phyloP scores from a whole-genome alignment of 1,140 invertebrate species.

The Tetraneura akinire region DNA sequence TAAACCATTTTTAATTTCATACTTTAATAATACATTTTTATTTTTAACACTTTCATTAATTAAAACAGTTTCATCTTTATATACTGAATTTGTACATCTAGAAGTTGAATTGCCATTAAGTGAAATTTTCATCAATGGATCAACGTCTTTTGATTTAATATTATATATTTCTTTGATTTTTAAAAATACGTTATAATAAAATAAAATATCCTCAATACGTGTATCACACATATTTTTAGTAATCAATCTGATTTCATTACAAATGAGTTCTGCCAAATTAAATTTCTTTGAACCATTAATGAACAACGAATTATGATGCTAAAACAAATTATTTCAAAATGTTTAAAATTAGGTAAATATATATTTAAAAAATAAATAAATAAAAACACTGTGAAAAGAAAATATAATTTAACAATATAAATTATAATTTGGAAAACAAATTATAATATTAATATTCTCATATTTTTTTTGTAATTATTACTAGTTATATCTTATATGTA shows the following conservation, averaged over 20 bases:
- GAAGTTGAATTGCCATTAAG: not conserved
- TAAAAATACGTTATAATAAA: not conserved
- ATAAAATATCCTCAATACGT: slow-evolving; percentile 4
- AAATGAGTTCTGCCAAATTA: slow-evolving; percentile 41
- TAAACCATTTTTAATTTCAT: too few relatives aligned
- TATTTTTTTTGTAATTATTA: too few relatives aligned
- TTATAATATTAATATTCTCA: too few relatives aligned
- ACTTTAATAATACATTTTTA: too few relatives aligned
- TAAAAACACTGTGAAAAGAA: too few relatives aligned
- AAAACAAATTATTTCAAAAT: slow-evolving; percentile 1
- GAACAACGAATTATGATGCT: slow-evolving; percentile 8
- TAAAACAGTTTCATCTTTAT: not conserved
- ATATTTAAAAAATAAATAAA: not conserved
- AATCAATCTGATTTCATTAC: slow-evolving; percentile 22
- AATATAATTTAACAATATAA: too few relatives aligned
- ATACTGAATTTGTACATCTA: not conserved
- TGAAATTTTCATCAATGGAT: not conserved
- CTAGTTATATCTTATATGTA: too few relatives aligned
- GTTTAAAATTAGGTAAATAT: slow-evolving; percentile 1
- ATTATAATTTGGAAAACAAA: too few relatives aligned
- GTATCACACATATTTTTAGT: not conserved
- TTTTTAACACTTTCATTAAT: not conserved
- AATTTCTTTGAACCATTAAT: not conserved
- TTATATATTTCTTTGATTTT: not conserved
- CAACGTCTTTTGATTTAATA: not conserved